Percentiles rank a stretch among this genome's conserved stretches.
phyloP scores from a whole-genome alignment of 2,888 invertebrate genomes.

The Aphodius sticticus region DNA sequence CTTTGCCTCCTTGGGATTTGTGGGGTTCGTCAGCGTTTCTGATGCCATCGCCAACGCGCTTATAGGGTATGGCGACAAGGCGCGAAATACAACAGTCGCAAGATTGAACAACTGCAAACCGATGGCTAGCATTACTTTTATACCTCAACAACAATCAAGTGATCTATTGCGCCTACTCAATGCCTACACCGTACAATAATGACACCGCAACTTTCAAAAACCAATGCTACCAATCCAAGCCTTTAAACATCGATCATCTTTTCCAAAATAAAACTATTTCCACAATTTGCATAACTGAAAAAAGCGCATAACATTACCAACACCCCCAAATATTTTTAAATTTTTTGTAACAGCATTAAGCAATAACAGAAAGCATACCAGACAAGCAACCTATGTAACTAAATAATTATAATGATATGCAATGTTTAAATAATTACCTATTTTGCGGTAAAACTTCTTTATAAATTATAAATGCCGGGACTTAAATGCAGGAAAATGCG shows the following conservation, averaged over 20 bases:
- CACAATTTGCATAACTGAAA: neutral
- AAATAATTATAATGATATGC: neutral
- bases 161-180: conserved; percentile 7
- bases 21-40: conserved; percentile 41
- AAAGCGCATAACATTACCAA: neutral
- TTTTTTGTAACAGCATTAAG: neutral
- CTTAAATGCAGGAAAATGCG: neutral
- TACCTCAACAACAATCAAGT: conserved; percentile 11
- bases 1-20: conserved; percentile 71
- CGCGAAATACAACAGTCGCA: conserved; percentile 40
- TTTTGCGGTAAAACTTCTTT: neutral
- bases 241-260: neutral
- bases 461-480: neutral
- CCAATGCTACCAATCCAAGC: neutral
- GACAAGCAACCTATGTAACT: neutral
- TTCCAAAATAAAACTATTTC: neutral
- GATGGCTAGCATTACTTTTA: conserved; percentile 36
- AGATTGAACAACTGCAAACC: conserved; percentile 44
- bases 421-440: neutral
- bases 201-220: neutral
- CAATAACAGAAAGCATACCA: neutral
- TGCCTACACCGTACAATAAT: conserved; percentile 7
- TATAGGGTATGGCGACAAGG: conserved; percentile 31
- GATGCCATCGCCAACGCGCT: conserved; percentile 22
- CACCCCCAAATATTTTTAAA: neutral